Conservation (phyloP, 2,113 vertebrate species). For the Ictalurus punctatus region DNA sequence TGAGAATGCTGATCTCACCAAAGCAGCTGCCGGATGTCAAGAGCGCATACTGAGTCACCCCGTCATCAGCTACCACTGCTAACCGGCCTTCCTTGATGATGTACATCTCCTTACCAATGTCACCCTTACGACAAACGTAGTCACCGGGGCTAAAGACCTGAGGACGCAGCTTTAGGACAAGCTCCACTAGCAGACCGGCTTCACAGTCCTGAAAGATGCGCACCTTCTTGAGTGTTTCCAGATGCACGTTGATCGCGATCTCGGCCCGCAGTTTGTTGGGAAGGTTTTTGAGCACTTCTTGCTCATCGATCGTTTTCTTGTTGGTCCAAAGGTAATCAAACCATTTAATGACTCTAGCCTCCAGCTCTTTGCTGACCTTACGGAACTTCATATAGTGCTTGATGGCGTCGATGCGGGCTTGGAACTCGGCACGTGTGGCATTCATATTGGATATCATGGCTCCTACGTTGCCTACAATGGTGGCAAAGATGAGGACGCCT, state of each 20-base stretch:
- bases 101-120: constrained; percentile 98
- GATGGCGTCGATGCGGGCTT: constrained; percentile 85
- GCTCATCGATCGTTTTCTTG: constrained; percentile 88
- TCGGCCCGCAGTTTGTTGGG: constrained; percentile 92
- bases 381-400: constrained; percentile 98
- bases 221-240: constrained; percentile 94
- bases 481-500: constrained; percentile 95
- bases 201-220: constrained; percentile 95
- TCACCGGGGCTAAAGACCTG: constrained; percentile 97
- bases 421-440: constrained; percentile 86
- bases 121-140: constrained; percentile 92
- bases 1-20: constrained; percentile 96
- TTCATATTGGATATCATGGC: constrained; percentile 99
- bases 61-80: constrained; percentile 91
- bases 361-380: constrained; percentile 89
- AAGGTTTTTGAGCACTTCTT: constrained; percentile 89
- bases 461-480: constrained; percentile 94
- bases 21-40: constrained; percentile 92
- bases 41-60: constrained; percentile 83
- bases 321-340: constrained; percentile 97
- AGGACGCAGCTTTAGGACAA: constrained; percentile 90
- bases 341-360: constrained; percentile 94
- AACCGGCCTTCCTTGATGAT: constrained; percentile 95
- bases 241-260: constrained; percentile 94
- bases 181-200: constrained; percentile 88